Percentiles rank a stretch among this genome's conserved stretches.
Evolutionary conservation across 2,888 invertebrate species (phyloP).

Genomic region (Scelioninae gen. 1): DNA sequence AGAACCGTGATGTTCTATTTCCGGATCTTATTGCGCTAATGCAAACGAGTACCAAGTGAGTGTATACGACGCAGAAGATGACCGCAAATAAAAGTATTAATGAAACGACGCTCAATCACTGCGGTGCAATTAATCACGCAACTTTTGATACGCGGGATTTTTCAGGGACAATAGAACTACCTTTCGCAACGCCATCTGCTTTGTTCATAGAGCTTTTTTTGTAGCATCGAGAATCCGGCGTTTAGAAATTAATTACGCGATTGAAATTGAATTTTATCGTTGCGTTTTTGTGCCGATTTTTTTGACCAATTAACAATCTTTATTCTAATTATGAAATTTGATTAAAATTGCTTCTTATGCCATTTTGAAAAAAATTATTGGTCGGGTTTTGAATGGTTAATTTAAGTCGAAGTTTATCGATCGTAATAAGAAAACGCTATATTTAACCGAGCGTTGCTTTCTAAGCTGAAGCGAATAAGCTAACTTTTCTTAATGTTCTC

Average conservation of each 20-base stretch:
- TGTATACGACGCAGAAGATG: constrained; percentile 45
- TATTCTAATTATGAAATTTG: constrained; percentile 1
- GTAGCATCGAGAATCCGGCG: not conserved
- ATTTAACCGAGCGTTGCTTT: constrained; percentile 26
- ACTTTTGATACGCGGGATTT: too few species aligned
- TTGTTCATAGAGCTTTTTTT: not conserved
- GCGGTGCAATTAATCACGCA: constrained; percentile 53
- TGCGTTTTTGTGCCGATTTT: not conserved
- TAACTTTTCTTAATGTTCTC: constrained; percentile 63
- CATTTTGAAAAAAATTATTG: too few species aligned
- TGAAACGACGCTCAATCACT: constrained; percentile 54
- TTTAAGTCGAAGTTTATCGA: constrained; percentile 11
- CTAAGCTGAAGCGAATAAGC: constrained; percentile 24
- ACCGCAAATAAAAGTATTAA: constrained; percentile 49
- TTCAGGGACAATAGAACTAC: constrained; percentile 20
- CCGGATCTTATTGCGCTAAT: constrained; percentile 88
- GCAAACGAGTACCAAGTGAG: constrained; percentile 87
- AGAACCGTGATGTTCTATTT: constrained; percentile 88
- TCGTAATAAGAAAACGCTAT: constrained; percentile 50
- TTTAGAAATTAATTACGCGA: not conserved
- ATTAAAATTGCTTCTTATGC: not conserved
- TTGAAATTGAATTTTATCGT: not conserved
- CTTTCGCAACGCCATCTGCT: constrained; percentile 36
- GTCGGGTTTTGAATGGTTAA: too few species aligned
- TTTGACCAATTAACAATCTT: not conserved